These are phyloP conservation scores for Trematomus bernacchii DNA, from an alignment of 2,797 vertebrate species.

Conservation along the genomic window DNA sequence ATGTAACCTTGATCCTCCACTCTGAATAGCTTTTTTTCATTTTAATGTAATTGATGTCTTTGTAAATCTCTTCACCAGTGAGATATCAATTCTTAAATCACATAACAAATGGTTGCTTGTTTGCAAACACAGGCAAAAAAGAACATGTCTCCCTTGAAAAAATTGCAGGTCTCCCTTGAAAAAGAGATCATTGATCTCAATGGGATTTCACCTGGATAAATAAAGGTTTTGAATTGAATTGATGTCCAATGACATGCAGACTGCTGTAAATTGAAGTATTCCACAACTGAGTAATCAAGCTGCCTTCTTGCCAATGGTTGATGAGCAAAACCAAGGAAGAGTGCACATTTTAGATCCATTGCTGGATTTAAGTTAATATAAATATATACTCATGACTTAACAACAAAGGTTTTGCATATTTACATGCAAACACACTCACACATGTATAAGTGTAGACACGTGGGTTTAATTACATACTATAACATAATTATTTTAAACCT, in stretches of 20 bases:
- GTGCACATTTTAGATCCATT: neutral
- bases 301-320: neutral
- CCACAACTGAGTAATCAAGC: neutral
- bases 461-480: neutral
- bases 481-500: neutral
- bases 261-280: neutral
- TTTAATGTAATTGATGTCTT: neutral
- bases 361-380: neutral
- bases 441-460: neutral
- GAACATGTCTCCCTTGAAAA: too few relatives aligned
- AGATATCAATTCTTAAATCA: constrained; percentile 2
- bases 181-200: too few relatives aligned
- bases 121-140: neutral
- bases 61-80: neutral
- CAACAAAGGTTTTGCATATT: neutral
- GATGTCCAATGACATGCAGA: neutral
- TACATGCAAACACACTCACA: neutral
- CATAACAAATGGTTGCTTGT: neutral
- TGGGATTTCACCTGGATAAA: too few relatives aligned
- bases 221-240: too few relatives aligned
- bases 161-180: too few relatives aligned
- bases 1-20: constrained; percentile 22
- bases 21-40: neutral
- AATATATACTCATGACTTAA: neutral
- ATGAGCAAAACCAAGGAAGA: constrained; percentile 4